A percentile compares a stretch with the other conserved stretches of the same genome.
These are phyloP conservation scores for Malacosoma neustria DNA, from an alignment of 2,888 invertebrate genomes.

Conservation along the genomic window DNA sequence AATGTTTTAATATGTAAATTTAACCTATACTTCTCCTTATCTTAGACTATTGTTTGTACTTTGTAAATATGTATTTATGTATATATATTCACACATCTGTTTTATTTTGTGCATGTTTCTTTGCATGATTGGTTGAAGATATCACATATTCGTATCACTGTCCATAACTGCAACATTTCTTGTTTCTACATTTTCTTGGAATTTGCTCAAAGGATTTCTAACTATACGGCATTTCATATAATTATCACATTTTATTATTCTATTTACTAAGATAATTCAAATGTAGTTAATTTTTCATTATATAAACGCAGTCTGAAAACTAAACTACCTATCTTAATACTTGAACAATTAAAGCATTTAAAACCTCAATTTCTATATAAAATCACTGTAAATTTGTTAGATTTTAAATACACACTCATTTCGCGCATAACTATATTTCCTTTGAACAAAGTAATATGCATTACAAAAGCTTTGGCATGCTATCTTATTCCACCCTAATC, in stretches of 20 bases:
- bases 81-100: not conserved
- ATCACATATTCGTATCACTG: not conserved
- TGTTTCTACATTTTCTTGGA: not conserved
- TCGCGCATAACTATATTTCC: too few species aligned
- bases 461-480: not conserved
- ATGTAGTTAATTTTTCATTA: too few species aligned
- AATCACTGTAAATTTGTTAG: too few species aligned
- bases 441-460: not conserved
- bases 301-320: too few species aligned
- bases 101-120: not conserved
- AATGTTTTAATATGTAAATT: not conserved
- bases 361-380: too few species aligned
- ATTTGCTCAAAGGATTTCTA: not conserved
- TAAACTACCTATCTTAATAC: not conserved
- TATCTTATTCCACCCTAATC: not conserved
- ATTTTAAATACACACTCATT: too few species aligned
- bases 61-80: conserved; percentile 1
- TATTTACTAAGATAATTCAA: too few species aligned
- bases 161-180: not conserved
- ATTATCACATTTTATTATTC: too few species aligned
- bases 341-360: not conserved
- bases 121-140: not conserved
- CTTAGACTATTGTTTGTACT: not conserved
- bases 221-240: too few species aligned
- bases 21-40: not conserved